Conservation (phyloP, 37 sponge, comb jelly and placozoan species). For the Corticium candelabrum region DNA sequence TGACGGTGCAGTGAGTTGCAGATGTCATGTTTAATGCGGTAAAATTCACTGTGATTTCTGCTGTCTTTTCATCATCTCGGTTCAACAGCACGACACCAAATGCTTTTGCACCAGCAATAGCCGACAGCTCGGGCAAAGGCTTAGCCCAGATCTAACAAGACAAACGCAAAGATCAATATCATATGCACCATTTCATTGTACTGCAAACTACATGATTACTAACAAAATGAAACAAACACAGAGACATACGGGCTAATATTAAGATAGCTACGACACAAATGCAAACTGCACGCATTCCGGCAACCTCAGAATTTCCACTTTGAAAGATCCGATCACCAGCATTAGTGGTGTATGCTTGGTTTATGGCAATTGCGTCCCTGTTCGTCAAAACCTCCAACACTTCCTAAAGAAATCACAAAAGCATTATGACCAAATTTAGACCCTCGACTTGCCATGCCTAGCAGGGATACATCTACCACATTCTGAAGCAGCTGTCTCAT, state of each 20-base stretch:
- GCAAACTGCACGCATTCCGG: too few relatives aligned
- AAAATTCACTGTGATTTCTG: not conserved
- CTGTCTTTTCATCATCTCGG: not conserved
- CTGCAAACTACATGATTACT: too few relatives aligned
- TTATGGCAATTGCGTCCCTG: not conserved
- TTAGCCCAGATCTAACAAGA: not conserved
- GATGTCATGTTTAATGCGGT: not conserved
- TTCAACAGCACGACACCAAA: not conserved
- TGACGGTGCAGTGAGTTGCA: not conserved
- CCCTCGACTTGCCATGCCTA: too few relatives aligned
- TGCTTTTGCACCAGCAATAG: not conserved
- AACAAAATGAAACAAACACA: too few relatives aligned
- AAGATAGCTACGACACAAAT: too few relatives aligned
- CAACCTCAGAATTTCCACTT: not conserved
- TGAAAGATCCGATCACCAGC: slow-evolving; percentile 7
- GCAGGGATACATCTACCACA: too few relatives aligned
- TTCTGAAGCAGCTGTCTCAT: too few relatives aligned
- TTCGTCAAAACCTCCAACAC: not conserved
- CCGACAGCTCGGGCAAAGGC: not conserved
- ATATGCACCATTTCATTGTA: too few relatives aligned
- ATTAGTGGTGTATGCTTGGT: not conserved
- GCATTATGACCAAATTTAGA: too few relatives aligned
- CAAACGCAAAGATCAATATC: not conserved
- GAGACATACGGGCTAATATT: too few relatives aligned
- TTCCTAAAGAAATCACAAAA: not conserved